Evolutionary conservation across 2,888 invertebrate species (phyloP), one percentile per base, ranked within the genome.

Genomic region (Euzophera pinguis): DNA sequence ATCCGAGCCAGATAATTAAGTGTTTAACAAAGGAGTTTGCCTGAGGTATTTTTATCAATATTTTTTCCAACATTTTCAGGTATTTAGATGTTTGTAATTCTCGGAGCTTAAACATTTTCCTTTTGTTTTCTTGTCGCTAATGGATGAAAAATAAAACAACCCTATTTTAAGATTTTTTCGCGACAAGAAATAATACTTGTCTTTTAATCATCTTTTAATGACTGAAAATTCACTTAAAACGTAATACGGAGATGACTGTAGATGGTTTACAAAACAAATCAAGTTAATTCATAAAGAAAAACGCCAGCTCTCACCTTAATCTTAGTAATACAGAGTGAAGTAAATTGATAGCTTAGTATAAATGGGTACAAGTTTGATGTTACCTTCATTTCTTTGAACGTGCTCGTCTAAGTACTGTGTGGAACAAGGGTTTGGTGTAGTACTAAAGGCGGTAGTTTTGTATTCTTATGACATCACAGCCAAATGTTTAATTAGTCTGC

Each of bases 1-100:
- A 70, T 75, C 68, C 68, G 61, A 57, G 68, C 59, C 69, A 75
- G 75, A 75, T 84, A 81, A 82, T 81, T 74, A 78, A 81, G 62
- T 73, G 76, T 71, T 68, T 64, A 69, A 74, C 70, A 70, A 75
- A 73, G 67, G 67, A 73, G 62, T 70, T 66, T 59, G 32, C 49
- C 3, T 55, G 55, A 66, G 60, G 60, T 69, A 65, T 72, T 67
- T 70, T 61, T 68, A 70, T 73, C 63, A 56, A 54, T 62, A 59
- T 61, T 69, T 69, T 61, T 53, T 63, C 65, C 54, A 56, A 42
- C 47, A 57, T 66, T 65, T 61, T 59, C 65, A 68, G 62, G 62
- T 66, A 68, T 69, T 73, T 71, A 61, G 62, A 71, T 73, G 69
- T 75, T 79, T 78, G 59, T 69, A 68, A 75, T 78, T 73, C 64